A percentile compares a stretch with the other conserved stretches of the same genome.
Conservation (phyloP, 2,888 invertebrate species). For the Osedax fenrisi region DNA sequence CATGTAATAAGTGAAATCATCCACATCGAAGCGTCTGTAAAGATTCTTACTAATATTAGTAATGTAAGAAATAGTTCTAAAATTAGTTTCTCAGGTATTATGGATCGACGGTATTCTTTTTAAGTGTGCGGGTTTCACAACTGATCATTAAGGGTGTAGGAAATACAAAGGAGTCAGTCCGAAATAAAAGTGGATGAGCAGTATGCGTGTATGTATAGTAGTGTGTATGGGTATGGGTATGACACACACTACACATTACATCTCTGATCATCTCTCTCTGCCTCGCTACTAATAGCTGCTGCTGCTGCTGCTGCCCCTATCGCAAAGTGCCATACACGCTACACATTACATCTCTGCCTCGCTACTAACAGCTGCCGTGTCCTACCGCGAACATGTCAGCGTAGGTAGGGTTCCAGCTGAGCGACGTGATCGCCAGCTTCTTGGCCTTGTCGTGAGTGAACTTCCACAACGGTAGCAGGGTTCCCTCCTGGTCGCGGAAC, state of each 20-base stretch:
- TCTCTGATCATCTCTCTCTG: too few relatives aligned
- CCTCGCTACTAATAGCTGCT: conserved; percentile 70
- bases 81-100: too few relatives aligned
- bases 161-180: background rate
- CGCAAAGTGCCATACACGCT: too few relatives aligned
- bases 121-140: too few relatives aligned
- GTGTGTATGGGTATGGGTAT: background rate
- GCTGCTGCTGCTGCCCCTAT: too few relatives aligned
- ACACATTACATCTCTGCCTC: too few relatives aligned
- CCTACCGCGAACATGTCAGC: conserved; percentile 82
- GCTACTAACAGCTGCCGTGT: conserved; percentile 74
- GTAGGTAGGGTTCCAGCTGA: conserved; percentile 76
- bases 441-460: conserved; percentile 65
- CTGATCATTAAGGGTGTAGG: too few relatives aligned
- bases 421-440: conserved; percentile 70
- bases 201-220: background rate
- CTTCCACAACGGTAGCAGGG: conserved; percentile 82
- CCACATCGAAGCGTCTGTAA: too few relatives aligned
- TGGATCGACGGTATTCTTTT: too few relatives aligned
- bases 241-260: background rate
- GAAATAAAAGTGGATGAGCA: background rate
- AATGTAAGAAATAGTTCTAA: too few relatives aligned
- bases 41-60: too few relatives aligned
- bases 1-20: too few relatives aligned
- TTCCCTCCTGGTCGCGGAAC: conserved; percentile 79